A percentile compares a stretch with the other conserved stretches of the same genome.
Evolutionary conservation across 2,888 invertebrate genomes (phyloP).

Genomic region (Sabatieria punctata): DNA sequence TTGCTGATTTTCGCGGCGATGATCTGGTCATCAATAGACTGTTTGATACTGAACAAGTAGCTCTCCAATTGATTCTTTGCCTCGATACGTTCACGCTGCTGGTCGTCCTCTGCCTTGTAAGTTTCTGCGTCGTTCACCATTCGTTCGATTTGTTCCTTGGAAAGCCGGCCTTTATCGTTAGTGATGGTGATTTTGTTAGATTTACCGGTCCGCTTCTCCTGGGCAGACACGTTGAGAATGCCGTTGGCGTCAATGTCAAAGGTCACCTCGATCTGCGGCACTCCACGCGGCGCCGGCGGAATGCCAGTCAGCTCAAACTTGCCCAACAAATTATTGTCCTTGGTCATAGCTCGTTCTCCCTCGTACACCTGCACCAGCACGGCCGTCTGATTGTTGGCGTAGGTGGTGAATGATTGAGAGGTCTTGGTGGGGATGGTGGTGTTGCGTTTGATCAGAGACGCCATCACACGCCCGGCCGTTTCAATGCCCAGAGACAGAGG

Average conservation of each 20-base stretch:
- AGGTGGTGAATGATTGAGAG: constrained; percentile 91
- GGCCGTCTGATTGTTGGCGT: constrained; percentile 87
- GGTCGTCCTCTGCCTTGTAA: constrained; percentile 52
- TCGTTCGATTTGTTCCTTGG: constrained; percentile 70
- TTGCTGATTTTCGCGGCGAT: constrained; percentile 52
- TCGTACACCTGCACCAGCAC: constrained; percentile 50
- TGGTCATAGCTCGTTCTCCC: constrained; percentile 52
- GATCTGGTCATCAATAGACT: constrained; percentile 71
- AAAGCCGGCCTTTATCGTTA: constrained; percentile 54
- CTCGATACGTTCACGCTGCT: constrained; percentile 43
- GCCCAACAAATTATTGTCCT: constrained; percentile 70
- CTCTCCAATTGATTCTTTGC: constrained; percentile 72
- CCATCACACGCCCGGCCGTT: constrained; percentile 84
- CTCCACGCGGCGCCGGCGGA: constrained; percentile 75
- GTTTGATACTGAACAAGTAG: constrained; percentile 88
- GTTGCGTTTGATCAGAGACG: constrained; percentile 85
- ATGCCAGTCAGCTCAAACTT: constrained; percentile 93
- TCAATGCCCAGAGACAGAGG: constrained; percentile 78
- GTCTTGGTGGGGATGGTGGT: constrained; percentile 82
- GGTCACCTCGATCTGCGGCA: constrained; percentile 51
- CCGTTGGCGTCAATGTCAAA: constrained; percentile 56
- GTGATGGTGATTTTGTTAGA: constrained; percentile 50
- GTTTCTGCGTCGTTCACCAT: constrained; percentile 79
- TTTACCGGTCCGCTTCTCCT: constrained; percentile 53
- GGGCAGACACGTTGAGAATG: constrained; percentile 79